phyloP scores from a whole-genome alignment of 2,888 invertebrate species.

The Thyatira batis region DNA sequence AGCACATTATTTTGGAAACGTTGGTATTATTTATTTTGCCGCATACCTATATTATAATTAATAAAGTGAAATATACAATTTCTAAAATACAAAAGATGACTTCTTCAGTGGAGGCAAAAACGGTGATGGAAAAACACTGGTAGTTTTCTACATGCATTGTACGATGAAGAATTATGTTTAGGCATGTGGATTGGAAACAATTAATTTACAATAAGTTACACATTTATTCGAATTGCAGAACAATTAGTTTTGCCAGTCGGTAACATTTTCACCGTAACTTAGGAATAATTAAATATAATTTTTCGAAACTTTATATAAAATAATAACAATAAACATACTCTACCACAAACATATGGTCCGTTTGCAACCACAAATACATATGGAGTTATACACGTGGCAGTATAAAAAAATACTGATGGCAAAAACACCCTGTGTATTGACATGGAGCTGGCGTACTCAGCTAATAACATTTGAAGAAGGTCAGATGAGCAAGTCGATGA shows the following conservation, averaged over 20 bases:
- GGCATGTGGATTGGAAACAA: too few relatives aligned
- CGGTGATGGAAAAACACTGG: too few relatives aligned
- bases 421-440: slow-evolving; percentile 21
- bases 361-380: slow-evolving; percentile 16
- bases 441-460: slow-evolving; percentile 40
- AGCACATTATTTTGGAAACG: background rate
- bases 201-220: too few relatives aligned
- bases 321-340: background rate
- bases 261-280: too few relatives aligned
- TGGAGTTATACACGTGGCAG: slow-evolving; percentile 22
- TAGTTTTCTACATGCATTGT: too few relatives aligned
- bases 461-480: slow-evolving; percentile 48
- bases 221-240: too few relatives aligned
- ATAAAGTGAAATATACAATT: background rate
- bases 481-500: slow-evolving; percentile 26
- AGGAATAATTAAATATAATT: background rate
- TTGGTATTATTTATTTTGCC: background rate
- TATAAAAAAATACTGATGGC: slow-evolving; percentile 42
- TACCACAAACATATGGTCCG: background rate
- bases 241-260: too few relatives aligned
- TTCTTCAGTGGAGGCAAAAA: too few relatives aligned
- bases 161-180: too few relatives aligned
- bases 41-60: background rate
- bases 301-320: background rate
- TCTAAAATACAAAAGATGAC: too few relatives aligned